phyloP scores from a whole-genome alignment of 2,888 invertebrate genomes.

The Trissoscelio sp. region DNA sequence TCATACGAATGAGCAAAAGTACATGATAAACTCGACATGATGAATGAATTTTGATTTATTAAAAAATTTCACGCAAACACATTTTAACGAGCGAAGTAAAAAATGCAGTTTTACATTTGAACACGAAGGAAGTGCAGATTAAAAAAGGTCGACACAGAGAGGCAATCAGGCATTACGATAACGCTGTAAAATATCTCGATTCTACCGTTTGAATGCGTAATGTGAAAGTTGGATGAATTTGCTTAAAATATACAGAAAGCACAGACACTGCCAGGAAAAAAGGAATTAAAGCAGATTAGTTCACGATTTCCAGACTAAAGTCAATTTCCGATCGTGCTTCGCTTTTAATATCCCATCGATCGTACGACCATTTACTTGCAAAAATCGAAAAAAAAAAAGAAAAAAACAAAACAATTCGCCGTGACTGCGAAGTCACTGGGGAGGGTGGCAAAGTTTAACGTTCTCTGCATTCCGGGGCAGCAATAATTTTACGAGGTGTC shows the following conservation, averaged over 20 bases:
- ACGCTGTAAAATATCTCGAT: slow-evolving; percentile 38
- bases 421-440: slow-evolving; percentile 14
- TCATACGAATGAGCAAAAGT: slow-evolving; percentile 34
- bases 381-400: slow-evolving; percentile 15
- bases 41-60: slow-evolving; percentile 39
- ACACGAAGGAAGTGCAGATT: neutral
- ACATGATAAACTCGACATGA: slow-evolving; percentile 33
- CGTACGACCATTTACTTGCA: slow-evolving; percentile 32
- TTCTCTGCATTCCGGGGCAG: slow-evolving; percentile 26
- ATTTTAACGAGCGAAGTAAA: neutral
- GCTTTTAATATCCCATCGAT: slow-evolving; percentile 63
- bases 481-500: slow-evolving; percentile 43
- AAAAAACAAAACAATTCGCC: slow-evolving; percentile 33
- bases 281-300: slow-evolving; percentile 57
- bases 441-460: slow-evolving; percentile 39
- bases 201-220: slow-evolving; percentile 45
- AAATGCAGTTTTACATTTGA: neutral
- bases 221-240: slow-evolving; percentile 42
- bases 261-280: slow-evolving; percentile 9
- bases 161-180: slow-evolving; percentile 14
- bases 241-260: slow-evolving; percentile 46
- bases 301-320: slow-evolving; percentile 55
- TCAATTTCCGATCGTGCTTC: slow-evolving; percentile 62
- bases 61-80: slow-evolving; percentile 6
- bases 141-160: neutral